Evolutionary conservation across 2,797 vertebrate genomes (phyloP).

Genomic region (Acridotheres tristis): DNA sequence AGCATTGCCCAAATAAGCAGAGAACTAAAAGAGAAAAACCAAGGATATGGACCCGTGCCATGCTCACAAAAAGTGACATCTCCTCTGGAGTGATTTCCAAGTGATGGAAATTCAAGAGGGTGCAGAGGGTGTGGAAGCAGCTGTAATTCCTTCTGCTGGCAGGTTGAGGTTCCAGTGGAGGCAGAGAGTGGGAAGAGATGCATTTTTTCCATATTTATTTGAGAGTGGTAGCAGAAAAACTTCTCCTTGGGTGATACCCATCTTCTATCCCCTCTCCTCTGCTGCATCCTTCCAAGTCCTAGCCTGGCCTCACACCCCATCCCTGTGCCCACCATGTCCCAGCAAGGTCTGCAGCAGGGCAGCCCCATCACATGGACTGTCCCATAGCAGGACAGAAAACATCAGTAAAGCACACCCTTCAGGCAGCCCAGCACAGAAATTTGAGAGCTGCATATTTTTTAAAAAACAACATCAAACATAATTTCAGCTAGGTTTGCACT

Average conservation of each 20-base stretch:
- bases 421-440: background rate
- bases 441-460: background rate
- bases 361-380: background rate
- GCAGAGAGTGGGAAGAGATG: background rate
- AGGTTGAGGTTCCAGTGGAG: accelerated
- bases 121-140: background rate
- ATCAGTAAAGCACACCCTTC: too few relatives aligned
- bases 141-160: background rate
- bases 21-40: background rate
- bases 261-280: background rate
- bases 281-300: accelerated
- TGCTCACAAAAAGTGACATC: accelerated
- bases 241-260: background rate
- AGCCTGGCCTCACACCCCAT: background rate
- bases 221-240: background rate
- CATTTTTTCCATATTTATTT: background rate
- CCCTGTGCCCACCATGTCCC: background rate
- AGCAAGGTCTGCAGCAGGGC: background rate
- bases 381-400: background rate
- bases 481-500: background rate
- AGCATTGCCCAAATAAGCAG: background rate
- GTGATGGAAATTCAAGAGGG: background rate
- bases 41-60: accelerated
- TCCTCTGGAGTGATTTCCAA: background rate
- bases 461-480: background rate